These are phyloP conservation scores for Dysdera silvatica DNA, from an alignment of 1,140 invertebrate species.

Conservation along the genomic window DNA sequence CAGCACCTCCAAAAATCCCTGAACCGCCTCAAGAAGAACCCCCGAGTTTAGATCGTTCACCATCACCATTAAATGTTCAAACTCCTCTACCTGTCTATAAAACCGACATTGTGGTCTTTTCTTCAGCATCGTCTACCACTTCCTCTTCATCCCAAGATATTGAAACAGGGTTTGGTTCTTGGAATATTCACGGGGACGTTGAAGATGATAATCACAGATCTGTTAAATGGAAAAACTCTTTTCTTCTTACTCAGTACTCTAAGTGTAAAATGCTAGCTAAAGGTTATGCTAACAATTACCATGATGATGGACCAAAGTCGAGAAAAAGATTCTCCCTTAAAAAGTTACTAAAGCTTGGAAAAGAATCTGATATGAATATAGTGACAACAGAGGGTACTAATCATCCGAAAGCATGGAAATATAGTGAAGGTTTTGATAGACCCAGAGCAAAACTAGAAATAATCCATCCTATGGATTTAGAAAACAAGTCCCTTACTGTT, in stretches of 20 bases:
- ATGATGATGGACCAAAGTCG: slow-evolving; percentile 10
- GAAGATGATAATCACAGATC: slow-evolving; percentile 10
- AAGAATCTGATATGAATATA: slow-evolving; percentile 19
- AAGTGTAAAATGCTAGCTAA: slow-evolving; percentile 27
- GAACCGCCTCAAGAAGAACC: slow-evolving; percentile 23
- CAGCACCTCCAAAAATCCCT: slow-evolving; percentile 20
- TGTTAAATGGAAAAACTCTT: slow-evolving; percentile 21
- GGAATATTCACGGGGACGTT: slow-evolving; percentile 17
- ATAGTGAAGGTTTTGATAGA: slow-evolving; percentile 21
- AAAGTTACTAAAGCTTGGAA: slow-evolving; percentile 20
- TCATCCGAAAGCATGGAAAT: slow-evolving; percentile 27
- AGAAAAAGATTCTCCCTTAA: slow-evolving; percentile 25
- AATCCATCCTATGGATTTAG: slow-evolving; percentile 27
- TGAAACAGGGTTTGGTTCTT: slow-evolving; percentile 22
- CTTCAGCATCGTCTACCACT: slow-evolving; percentile 20
- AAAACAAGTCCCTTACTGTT: slow-evolving; percentile 21
- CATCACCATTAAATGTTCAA: background rate
- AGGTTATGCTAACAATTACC: slow-evolving; percentile 8
- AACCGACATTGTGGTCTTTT: slow-evolving; percentile 14
- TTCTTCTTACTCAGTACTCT: slow-evolving; percentile 20
- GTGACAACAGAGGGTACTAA: background rate
- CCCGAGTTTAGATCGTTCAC: slow-evolving; percentile 5
- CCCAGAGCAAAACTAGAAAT: slow-evolving; percentile 24
- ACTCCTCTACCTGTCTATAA: slow-evolving; percentile 7
- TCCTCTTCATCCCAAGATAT: slow-evolving; percentile 26